Conservation (phyloP, 2,888 invertebrate species). For the Thymelicus acteon region DNA sequence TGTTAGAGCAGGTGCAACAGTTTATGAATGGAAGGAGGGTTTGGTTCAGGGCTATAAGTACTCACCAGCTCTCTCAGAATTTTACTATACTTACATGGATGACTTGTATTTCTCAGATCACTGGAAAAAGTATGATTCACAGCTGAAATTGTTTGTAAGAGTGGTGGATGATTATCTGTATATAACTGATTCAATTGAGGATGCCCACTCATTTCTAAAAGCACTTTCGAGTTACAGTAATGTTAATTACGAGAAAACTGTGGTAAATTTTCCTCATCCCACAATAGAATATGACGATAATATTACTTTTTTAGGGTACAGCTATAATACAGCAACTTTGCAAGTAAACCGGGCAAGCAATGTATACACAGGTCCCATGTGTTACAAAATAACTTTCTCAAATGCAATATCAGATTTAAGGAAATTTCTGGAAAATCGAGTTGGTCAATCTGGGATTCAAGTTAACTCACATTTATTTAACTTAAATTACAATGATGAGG, state of each 20-base stretch:
- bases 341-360: slow-evolving; percentile 69
- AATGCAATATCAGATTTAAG: slow-evolving; percentile 58
- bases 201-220: slow-evolving; percentile 66
- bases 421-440: slow-evolving; percentile 73
- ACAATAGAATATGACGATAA: slow-evolving; percentile 58
- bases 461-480: slow-evolving; percentile 76
- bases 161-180: slow-evolving; percentile 81
- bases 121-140: slow-evolving; percentile 44
- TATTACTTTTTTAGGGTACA: slow-evolving; percentile 73
- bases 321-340: slow-evolving; percentile 67
- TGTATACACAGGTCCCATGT: slow-evolving; percentile 74
- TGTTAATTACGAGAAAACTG: slow-evolving; percentile 74
- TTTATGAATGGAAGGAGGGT: slow-evolving; percentile 77
- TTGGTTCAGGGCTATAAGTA: slow-evolving; percentile 79
- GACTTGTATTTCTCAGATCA: slow-evolving; percentile 62
- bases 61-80: slow-evolving; percentile 78
- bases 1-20: slow-evolving; percentile 73
- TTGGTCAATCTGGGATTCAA: slow-evolving; percentile 74
- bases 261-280: slow-evolving; percentile 66
- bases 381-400: slow-evolving; percentile 76
- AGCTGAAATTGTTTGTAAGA: slow-evolving; percentile 66
- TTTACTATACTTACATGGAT: slow-evolving; percentile 75
- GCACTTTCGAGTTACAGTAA: slow-evolving; percentile 69
- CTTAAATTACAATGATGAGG: slow-evolving; percentile 66
- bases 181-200: slow-evolving; percentile 69